Conservation (phyloP, 2,113 vertebrate species). For the Planiliza haematocheilus region DNA sequence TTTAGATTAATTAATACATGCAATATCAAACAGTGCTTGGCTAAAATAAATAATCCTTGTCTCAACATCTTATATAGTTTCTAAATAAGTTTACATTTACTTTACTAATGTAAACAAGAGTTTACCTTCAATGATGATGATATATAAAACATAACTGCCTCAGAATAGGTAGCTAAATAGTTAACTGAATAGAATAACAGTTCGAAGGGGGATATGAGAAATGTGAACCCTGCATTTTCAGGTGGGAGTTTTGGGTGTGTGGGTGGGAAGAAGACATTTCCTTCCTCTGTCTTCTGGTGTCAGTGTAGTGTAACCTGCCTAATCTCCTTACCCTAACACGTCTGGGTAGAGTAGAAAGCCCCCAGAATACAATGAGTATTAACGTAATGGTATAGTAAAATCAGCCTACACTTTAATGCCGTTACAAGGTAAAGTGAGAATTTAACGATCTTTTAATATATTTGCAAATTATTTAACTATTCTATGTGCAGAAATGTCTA, state of each 20-base stretch:
- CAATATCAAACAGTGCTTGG: background rate
- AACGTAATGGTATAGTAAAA: too few species aligned
- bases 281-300: conserved; percentile 52
- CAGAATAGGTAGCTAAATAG: too few species aligned
- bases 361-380: background rate
- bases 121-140: too few species aligned
- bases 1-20: background rate
- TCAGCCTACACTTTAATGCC: too few species aligned
- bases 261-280: conserved; percentile 51
- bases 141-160: too few species aligned
- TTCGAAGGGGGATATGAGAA: conserved; percentile 20
- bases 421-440: too few species aligned
- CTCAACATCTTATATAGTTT: too few species aligned
- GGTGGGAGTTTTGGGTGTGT: conserved; percentile 29
- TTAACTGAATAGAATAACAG: background rate
- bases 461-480: too few species aligned
- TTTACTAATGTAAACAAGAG: too few species aligned
- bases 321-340: conserved; percentile 1
- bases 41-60: too few species aligned
- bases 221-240: conserved; percentile 2
- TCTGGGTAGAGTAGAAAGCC: conserved; percentile 1
- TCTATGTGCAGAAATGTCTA: background rate
- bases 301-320: conserved; percentile 3
- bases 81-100: too few species aligned
- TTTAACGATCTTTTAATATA: too few species aligned